Evolutionary conservation across 2,888 invertebrate genomes (phyloP).

Genomic region (Agonum fuliginosum): DNA sequence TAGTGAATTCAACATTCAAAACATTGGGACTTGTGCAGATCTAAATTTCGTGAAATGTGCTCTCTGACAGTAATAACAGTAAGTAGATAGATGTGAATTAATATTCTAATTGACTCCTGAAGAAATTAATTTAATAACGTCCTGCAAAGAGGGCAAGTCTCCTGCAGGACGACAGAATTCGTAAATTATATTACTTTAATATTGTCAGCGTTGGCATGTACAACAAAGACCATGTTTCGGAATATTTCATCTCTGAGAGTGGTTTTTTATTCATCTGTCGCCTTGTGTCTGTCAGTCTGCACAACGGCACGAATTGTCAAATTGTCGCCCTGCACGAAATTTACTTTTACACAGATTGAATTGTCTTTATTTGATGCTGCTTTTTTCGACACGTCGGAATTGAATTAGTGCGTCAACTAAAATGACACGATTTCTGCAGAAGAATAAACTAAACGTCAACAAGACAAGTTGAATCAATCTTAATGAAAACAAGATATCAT

Average conservation of each 20-base stretch:
- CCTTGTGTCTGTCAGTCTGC: conserved; percentile 15
- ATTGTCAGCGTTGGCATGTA: conserved; percentile 47
- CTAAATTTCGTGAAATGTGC: not conserved
- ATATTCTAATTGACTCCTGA: conserved; percentile 7
- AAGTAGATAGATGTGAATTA: not conserved
- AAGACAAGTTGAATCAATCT: too few species aligned
- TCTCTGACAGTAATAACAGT: not conserved
- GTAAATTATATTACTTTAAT: conserved; percentile 52
- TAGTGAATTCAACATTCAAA: not conserved
- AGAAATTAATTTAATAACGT: conserved; percentile 2
- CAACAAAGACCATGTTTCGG: conserved; percentile 44
- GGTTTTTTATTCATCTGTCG: conserved; percentile 41
- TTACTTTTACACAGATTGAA: conserved; percentile 43
- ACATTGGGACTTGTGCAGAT: not conserved
- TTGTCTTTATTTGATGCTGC: conserved; percentile 29
- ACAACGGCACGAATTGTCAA: conserved; percentile 29
- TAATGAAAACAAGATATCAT: too few species aligned
- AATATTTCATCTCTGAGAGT: conserved; percentile 53
- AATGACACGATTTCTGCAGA: not conserved
- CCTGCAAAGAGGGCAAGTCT: not conserved
- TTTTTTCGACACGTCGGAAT: conserved; percentile 1
- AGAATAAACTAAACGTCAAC: too few species aligned
- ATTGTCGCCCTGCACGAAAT: conserved; percentile 25
- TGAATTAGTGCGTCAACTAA: not conserved
- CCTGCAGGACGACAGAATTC: conserved; percentile 11